Conservation (phyloP, 1,140 invertebrate genomes). For the Pseudomyrmex concolor region DNA sequence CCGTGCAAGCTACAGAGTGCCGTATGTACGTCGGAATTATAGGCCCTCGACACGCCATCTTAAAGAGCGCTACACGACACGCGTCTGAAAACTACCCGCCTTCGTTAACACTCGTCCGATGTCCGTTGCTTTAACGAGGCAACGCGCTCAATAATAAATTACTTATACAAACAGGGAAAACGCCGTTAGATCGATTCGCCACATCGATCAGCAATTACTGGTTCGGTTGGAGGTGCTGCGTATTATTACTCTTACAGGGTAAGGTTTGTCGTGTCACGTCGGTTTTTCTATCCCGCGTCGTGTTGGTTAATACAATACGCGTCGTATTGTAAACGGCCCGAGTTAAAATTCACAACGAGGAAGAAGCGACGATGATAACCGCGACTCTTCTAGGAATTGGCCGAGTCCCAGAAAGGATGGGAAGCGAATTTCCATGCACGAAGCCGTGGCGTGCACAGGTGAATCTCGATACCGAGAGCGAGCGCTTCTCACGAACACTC, state of each 20-base stretch:
- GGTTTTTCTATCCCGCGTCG: neutral
- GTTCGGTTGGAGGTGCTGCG: neutral
- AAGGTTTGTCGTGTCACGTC: neutral
- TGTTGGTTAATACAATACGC: neutral
- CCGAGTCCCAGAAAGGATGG: neutral
- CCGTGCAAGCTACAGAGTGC: conserved; percentile 32
- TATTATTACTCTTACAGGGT: neutral
- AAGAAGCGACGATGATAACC: neutral
- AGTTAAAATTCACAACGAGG: neutral
- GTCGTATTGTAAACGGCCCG: neutral
- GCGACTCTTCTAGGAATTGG: neutral
- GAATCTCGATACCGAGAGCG: neutral
- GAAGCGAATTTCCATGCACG: neutral
- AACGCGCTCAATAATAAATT: conserved; percentile 71
- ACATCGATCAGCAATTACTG: conserved; percentile 56
- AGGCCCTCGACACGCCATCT: conserved; percentile 70
- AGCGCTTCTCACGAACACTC: neutral
- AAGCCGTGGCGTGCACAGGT: neutral
- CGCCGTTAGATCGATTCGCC: conserved; percentile 31
- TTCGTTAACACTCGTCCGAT: conserved; percentile 62
- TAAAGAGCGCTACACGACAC: conserved; percentile 63
- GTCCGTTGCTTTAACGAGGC: conserved; percentile 66
- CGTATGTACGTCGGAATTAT: conserved; percentile 65
- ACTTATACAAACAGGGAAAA: conserved; percentile 60
- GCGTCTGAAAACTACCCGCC: neutral